phyloP scores from a whole-genome alignment of 2,113 vertebrate genomes.

The Hippoglossus stenolepis region DNA sequence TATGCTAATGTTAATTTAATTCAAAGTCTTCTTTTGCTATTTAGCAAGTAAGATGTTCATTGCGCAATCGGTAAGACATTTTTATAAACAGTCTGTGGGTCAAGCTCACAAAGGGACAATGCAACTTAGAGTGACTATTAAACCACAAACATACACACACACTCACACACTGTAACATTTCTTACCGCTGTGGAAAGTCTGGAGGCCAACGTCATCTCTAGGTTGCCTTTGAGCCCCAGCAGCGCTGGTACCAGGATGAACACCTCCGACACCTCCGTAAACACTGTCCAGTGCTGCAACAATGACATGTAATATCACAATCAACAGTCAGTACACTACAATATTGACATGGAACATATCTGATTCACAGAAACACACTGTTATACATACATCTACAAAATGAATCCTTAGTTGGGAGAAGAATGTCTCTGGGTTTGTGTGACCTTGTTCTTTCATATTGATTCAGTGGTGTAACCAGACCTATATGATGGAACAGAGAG shows the following conservation, averaged over 20 bases:
- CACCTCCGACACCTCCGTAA: conserved; percentile 94
- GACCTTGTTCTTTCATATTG: conserved; percentile 35
- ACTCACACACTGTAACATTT: conserved; percentile 20
- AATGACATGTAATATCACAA: conserved; percentile 13
- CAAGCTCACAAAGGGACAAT: no score
- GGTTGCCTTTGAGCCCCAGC: conserved; percentile 96
- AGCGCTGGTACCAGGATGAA: conserved; percentile 97
- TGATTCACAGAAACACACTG: neutral
- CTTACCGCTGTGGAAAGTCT: conserved; percentile 98
- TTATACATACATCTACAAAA: neutral
- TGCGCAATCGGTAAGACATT: no score
- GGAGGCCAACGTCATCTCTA: conserved; percentile 98
- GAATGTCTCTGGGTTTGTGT: neutral
- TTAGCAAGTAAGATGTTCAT: no score
- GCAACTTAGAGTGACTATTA: neutral
- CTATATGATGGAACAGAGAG: neutral
- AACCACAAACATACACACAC: conserved; percentile 6
- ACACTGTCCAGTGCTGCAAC: conserved; percentile 96
- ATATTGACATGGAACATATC: neutral
- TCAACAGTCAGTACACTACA: conserved; percentile 2
- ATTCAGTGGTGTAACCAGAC: conserved; percentile 24
- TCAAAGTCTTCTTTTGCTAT: no score
- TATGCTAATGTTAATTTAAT: no score
- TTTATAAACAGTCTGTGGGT: no score
- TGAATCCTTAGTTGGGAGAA: neutral